Evolutionary conservation across 2,113 vertebrate species (phyloP).

Genomic region (Himantopus leucocephalus): DNA sequence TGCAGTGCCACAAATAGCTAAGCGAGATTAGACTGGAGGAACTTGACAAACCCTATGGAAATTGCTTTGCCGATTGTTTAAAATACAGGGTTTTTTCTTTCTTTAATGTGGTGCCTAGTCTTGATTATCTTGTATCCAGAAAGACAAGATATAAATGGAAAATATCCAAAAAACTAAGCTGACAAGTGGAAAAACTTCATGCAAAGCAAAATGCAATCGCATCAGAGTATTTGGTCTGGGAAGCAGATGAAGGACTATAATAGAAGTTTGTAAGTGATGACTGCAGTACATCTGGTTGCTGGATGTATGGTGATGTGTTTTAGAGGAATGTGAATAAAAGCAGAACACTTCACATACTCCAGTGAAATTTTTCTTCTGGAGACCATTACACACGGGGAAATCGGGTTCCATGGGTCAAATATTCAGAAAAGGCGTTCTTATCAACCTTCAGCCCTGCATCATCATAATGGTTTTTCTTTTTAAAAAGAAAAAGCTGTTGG

Average conservation of each 20-base stretch:
- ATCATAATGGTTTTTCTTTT: neutral
- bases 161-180: neutral
- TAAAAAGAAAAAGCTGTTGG: neutral
- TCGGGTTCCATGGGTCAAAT: neutral
- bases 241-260: neutral
- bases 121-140: neutral
- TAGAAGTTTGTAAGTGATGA: neutral
- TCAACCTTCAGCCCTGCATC: neutral
- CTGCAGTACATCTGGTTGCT: neutral
- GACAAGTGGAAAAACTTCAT: neutral
- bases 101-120: neutral
- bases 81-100: neutral
- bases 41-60: neutral
- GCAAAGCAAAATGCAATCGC: neutral
- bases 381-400: neutral
- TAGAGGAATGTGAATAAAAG: neutral
- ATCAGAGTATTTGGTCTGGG: conserved; percentile 1
- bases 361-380: neutral
- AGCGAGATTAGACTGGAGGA: neutral
- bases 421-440: neutral
- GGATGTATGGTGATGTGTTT: neutral
- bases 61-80: neutral
- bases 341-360: neutral
- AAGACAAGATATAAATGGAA: neutral
- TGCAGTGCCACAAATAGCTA: neutral